Conservation (phyloP, 2,113 vertebrate genomes). For the Mungos mungo region DNA sequence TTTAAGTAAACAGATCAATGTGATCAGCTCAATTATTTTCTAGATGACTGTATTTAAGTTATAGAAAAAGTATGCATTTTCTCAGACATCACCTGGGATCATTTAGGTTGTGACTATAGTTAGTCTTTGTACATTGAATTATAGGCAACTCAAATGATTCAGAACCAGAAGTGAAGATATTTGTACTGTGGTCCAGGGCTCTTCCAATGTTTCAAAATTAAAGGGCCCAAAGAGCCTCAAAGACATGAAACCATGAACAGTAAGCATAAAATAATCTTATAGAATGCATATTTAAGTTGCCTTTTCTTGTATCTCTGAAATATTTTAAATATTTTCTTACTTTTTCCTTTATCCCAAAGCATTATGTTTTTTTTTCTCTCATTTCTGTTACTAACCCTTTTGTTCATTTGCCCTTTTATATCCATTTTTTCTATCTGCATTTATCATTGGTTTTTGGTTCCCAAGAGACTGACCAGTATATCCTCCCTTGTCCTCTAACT, state of each 20-base stretch:
- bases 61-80: background rate
- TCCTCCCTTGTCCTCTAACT: background rate
- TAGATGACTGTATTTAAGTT: background rate
- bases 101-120: background rate
- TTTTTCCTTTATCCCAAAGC: background rate
- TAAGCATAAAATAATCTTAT: background rate
- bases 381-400: background rate
- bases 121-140: background rate
- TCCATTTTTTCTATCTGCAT: background rate
- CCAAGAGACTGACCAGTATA: background rate
- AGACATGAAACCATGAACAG: background rate
- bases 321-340: background rate
- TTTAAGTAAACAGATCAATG: background rate
- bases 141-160: background rate
- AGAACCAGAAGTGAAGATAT: background rate
- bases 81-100: background rate
- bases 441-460: background rate
- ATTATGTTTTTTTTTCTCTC: background rate
- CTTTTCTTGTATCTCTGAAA: background rate
- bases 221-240: background rate
- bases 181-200: background rate
- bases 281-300: background rate
- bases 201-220: background rate
- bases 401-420: background rate
- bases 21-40: background rate